phyloP scores from a whole-genome alignment of 2,888 invertebrate species.

The Panopea generosa region DNA sequence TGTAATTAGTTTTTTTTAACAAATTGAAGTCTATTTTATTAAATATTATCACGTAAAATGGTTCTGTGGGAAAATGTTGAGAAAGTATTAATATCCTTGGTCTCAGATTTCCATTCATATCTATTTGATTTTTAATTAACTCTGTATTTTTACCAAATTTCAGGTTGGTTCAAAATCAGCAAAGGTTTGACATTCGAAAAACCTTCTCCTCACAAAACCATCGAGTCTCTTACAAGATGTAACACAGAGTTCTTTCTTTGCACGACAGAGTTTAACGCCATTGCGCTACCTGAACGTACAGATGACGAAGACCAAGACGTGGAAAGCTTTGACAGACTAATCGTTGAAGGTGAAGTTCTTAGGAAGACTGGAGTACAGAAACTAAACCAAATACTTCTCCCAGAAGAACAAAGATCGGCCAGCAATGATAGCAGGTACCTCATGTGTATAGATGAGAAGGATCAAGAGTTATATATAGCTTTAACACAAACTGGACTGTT shows the following conservation, averaged over 20 bases:
- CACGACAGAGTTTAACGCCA: constrained; percentile 54
- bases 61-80: too few species aligned
- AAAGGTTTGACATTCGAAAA: constrained; percentile 56
- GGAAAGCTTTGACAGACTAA: constrained; percentile 28
- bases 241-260: constrained; percentile 56
- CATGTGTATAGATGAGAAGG: constrained; percentile 60
- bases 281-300: constrained; percentile 32
- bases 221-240: constrained; percentile 35
- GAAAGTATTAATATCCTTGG: too few species aligned
- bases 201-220: constrained; percentile 46
- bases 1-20: too few species aligned
- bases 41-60: too few species aligned
- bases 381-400: constrained; percentile 47
- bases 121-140: too few species aligned
- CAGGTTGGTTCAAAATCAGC: constrained; percentile 64
- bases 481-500: constrained; percentile 50
- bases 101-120: too few species aligned
- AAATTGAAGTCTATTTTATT: too few species aligned
- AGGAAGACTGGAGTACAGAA: constrained; percentile 51
- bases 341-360: constrained; percentile 56
- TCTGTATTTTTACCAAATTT: too few species aligned
- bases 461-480: constrained; percentile 49
- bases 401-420: constrained; percentile 24
- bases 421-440: constrained; percentile 37
- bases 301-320: constrained; percentile 22